phyloP scores from a whole-genome alignment of 2,113 vertebrate genomes.

The Chaetodon trifascialis region DNA sequence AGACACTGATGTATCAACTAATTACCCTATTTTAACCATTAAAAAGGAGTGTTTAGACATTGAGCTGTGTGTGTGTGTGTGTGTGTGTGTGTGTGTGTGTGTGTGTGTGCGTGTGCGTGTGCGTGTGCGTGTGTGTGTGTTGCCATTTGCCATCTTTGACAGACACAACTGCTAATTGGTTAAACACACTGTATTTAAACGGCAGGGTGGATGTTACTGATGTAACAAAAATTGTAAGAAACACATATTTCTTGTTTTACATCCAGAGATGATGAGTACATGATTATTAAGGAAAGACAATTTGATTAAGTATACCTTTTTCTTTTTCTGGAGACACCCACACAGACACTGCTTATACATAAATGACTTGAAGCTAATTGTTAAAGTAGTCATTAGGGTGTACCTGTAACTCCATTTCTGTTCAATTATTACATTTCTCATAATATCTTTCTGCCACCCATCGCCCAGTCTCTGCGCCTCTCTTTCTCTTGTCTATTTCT shows the following conservation, averaged over 20 bases:
- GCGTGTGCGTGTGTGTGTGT: background rate
- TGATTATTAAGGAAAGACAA: conserved; percentile 19
- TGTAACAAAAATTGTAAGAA: conserved; percentile 7
- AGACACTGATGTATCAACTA: conserved; percentile 75
- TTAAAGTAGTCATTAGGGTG: conserved; percentile 49
- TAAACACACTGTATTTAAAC: conserved; percentile 29
- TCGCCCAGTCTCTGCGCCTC: background rate
- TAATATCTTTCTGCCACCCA: conserved; percentile 40
- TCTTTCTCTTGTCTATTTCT: conserved; percentile 58
- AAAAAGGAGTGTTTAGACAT: conserved; percentile 45
- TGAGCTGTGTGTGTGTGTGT: conserved; percentile 26
- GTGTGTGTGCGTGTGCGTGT: no score
- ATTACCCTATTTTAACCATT: conserved; percentile 68
- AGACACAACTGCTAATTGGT: conserved; percentile 39
- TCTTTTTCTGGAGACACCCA: conserved; percentile 4
- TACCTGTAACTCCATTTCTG: conserved; percentile 41
- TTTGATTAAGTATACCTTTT: conserved; percentile 11
- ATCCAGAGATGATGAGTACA: conserved; percentile 29
- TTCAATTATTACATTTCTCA: conserved; percentile 46
- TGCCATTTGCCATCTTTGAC: conserved; percentile 44
- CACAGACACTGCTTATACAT: conserved; percentile 8
- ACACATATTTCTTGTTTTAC: conserved; percentile 27
- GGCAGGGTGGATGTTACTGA: background rate
- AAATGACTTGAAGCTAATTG: conserved; percentile 38
- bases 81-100: background rate